Conservation (phyloP, 2,797 vertebrate species). For the Mormyrus hasselquistii region DNA sequence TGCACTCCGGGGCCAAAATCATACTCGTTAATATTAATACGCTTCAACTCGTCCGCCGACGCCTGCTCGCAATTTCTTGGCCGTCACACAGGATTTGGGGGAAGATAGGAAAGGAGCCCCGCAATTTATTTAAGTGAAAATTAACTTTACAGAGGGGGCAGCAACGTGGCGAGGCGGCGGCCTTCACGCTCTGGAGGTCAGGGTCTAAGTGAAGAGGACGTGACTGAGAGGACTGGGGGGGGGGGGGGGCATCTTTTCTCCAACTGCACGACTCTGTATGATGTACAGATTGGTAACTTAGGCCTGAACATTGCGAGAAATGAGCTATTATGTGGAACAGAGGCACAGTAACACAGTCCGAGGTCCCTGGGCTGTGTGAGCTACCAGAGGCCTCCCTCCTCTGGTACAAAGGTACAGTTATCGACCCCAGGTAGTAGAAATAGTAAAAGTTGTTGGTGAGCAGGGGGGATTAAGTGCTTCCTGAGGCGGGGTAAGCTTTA, state of each 20-base stretch:
- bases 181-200: not conserved
- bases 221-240: not conserved
- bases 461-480: not conserved
- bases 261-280: not conserved
- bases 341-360: not conserved
- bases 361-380: not conserved
- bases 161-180: not conserved
- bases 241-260: not conserved
- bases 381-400: not conserved
- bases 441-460: not conserved
- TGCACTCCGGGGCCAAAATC: not conserved
- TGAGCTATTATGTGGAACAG: not conserved
- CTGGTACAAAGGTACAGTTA: not conserved
- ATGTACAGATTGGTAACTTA: not conserved
- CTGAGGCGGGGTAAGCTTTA: not conserved
- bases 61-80: not conserved
- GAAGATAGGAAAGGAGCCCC: not conserved
- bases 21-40: constrained; percentile 19
- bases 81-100: constrained; percentile 5
- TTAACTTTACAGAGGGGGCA: not conserved
- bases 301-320: not conserved
- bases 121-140: constrained; percentile 17
- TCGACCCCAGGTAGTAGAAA: not conserved
- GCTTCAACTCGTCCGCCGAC: constrained; percentile 10
- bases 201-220: not conserved